Evolutionary conservation across 1,140 invertebrate genomes (phyloP), one percentile per base, ranked within the genome.

Genomic region (Drosophila arawakana): DNA sequence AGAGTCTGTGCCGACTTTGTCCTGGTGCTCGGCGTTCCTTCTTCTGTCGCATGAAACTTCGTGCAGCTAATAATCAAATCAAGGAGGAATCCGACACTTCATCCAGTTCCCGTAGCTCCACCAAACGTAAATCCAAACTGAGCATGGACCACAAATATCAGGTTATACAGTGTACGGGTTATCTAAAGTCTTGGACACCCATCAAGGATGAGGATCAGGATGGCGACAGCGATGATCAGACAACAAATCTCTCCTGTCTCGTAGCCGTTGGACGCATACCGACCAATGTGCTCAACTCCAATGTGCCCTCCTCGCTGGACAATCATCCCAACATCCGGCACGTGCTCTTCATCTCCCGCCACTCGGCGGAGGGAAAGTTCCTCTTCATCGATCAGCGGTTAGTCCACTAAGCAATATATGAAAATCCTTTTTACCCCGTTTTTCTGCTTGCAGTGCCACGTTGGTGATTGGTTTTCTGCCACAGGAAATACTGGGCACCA

Each of bases 301-400:
- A 84, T 57, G 49, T 81, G n/a, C 86, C 91, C 15, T 73, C 92
- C 5, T 92, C 93, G 3, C 62, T 92, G 57, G 83, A 90, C 46
- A 91, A 81, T 35, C 77, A 92, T 77, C 91, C 93, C 1, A 94
- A 94, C 47, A 90, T 93, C 7, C 91, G 94, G 34, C 93, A 94
- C 7, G 93, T 96, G 49, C 95, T 95, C 85, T 97, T 96, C 90
- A 94, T 95, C 67, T 98, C 97, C 0, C 94, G 98, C 47, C 98
- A 99, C 92, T 96, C 96, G 10, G 95, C 97, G 57, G 98, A 99
- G 89, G 98, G 98, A 30, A 99, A 98, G 93, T 99, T 99, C 92
- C 95, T 98, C 2, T 99, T 99, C 93, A 97, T 99, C 3, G 98
- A 99, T 92, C 97, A 97, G 92, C 95, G 95, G 96, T 96, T 81